phyloP scores from a whole-genome alignment of 1,140 invertebrate genomes.

The Brachionus calyciflorus region DNA sequence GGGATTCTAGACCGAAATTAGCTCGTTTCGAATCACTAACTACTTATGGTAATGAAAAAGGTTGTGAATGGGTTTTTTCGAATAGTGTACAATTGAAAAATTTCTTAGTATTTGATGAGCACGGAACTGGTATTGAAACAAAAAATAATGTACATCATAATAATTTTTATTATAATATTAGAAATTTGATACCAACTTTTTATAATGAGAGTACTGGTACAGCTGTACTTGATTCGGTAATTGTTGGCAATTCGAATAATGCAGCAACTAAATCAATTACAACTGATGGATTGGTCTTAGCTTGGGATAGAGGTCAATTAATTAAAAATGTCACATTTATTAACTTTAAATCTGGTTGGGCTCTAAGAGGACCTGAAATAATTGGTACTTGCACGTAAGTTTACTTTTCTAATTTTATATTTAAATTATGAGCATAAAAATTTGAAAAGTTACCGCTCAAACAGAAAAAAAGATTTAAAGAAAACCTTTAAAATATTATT shows the following conservation, averaged over 20 bases:
- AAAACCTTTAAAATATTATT: not conserved
- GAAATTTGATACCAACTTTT: not conserved
- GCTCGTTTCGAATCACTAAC: conserved; percentile 49
- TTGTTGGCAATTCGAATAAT: conserved; percentile 3
- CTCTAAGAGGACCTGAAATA: conserved; percentile 2
- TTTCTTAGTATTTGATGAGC: conserved; percentile 52
- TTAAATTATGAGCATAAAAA: too few relatives aligned
- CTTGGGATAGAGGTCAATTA: conserved; percentile 37
- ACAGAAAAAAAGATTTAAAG: not conserved
- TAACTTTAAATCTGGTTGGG: conserved; percentile 11
- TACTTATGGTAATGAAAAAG: conserved; percentile 47
- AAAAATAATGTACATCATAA: conserved; percentile 5
- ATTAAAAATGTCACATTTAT: conserved; percentile 29
- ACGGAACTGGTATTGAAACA: conserved; percentile 50
- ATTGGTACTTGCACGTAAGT: conserved; percentile 31
- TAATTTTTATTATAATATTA: not conserved
- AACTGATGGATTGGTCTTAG: conserved; percentile 1
- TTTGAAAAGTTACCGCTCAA: too few relatives aligned
- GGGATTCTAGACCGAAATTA: not conserved
- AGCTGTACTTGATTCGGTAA: conserved; percentile 7
- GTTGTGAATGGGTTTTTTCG: conserved; percentile 53
- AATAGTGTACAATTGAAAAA: conserved; percentile 53
- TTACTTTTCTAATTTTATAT: not conserved
- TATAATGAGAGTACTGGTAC: conserved; percentile 31
- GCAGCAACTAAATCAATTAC: conserved; percentile 42